Conservation (phyloP, 2,888 invertebrate genomes). For the Punctoribates punctum region DNA sequence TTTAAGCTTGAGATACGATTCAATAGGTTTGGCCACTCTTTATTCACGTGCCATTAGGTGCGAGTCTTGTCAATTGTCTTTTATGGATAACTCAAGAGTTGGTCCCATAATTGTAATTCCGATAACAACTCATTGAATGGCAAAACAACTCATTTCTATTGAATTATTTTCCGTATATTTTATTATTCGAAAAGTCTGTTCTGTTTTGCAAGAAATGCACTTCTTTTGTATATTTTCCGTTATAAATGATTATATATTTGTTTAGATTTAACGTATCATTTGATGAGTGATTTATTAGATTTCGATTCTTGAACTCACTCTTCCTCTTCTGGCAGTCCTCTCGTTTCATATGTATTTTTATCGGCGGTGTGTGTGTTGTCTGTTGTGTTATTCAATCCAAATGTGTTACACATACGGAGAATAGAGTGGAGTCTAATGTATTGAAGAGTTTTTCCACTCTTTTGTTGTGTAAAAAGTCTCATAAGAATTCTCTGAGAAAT, state of each 20-base stretch:
- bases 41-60: constrained; percentile 1
- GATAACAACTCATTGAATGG: too few species aligned
- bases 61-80: not conserved
- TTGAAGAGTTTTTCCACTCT: too few species aligned
- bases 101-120: not conserved
- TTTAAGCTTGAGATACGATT: too few species aligned
- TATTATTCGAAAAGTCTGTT: not conserved
- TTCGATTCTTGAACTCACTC: not conserved
- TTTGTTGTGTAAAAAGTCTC: too few species aligned
- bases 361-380: not conserved
- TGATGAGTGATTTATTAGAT: constrained; percentile 7
- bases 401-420: not conserved
- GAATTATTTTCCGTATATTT: too few species aligned
- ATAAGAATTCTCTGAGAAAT: not conserved
- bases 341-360: not conserved
- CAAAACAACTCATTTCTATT: too few species aligned
- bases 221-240: not conserved
- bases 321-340: not conserved
- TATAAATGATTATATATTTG: not conserved
- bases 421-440: too few species aligned
- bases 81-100: not conserved
- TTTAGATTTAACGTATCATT: constrained; percentile 14
- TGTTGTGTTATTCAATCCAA: not conserved
- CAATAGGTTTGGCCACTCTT: not conserved
- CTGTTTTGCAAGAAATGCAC: not conserved